Conservation (phyloP, 2,888 invertebrate species). For the Microdon myrmicae region DNA sequence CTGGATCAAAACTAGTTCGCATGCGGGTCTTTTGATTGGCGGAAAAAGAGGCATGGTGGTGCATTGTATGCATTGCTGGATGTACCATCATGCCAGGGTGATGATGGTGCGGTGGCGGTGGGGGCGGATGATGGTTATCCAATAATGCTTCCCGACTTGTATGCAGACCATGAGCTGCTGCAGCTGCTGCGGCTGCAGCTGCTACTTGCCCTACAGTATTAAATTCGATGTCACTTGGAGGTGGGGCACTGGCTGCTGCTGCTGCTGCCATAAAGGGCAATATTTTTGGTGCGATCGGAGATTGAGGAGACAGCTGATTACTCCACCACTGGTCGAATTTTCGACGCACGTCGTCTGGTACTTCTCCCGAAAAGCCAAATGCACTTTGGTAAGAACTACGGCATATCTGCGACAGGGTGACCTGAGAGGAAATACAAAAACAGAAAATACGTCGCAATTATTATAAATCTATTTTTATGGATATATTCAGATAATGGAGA, state of each 20-base stretch:
- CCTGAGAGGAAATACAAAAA: constrained; percentile 71
- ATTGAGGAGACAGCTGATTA: constrained; percentile 75
- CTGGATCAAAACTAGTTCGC: constrained; percentile 97
- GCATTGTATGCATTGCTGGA: constrained; percentile 79
- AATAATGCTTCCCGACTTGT: constrained; percentile 37
- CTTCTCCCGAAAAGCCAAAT: constrained; percentile 75
- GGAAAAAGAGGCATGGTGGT: constrained; percentile 72
- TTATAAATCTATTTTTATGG: not conserved
- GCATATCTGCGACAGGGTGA: constrained; percentile 84
- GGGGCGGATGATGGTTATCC: constrained; percentile 42
- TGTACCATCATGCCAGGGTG: constrained; percentile 69
- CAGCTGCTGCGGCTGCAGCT: constrained; percentile 68
- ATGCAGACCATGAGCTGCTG: constrained; percentile 64
- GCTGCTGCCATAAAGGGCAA: constrained; percentile 67
- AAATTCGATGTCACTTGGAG: constrained; percentile 64
- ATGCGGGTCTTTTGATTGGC: constrained; percentile 91
- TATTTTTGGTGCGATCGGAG: constrained; percentile 69
- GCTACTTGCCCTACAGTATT: constrained; percentile 67
- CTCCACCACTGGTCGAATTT: constrained; percentile 95
- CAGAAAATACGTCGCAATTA: not conserved
- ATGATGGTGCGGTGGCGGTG: constrained; percentile 57
- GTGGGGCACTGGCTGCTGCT: constrained; percentile 54
- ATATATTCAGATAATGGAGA: constrained; percentile 1
- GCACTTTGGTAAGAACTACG: constrained; percentile 78
- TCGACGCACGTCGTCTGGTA: constrained; percentile 83